These are phyloP conservation scores for Aphelinus atriplicis DNA, from an alignment of 1,140 invertebrate genomes.

Conservation along the genomic window DNA sequence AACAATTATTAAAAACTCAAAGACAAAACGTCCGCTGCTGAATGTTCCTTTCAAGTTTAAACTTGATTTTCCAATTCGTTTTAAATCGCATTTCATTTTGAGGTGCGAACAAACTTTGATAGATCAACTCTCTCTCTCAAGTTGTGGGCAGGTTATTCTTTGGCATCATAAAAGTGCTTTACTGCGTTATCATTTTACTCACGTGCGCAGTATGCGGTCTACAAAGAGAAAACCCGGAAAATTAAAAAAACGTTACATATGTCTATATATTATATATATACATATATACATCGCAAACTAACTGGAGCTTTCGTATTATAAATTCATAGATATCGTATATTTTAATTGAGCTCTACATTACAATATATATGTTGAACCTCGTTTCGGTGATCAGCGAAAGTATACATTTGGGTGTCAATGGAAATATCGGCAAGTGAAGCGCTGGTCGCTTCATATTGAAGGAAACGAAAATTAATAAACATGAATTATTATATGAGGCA, in stretches of 20 bases:
- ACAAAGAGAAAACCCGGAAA: neutral
- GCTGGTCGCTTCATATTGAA: conserved; percentile 26
- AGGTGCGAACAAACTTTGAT: too few relatives aligned
- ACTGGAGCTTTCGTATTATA: neutral
- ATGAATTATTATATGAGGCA: too few relatives aligned
- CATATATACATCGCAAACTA: neutral
- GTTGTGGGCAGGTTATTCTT: conserved; percentile 1
- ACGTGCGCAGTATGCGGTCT: neutral
- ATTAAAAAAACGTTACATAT: conserved; percentile 15
- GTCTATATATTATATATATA: conserved; percentile 14
- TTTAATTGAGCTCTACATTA: too few relatives aligned
- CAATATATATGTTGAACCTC: too few relatives aligned
- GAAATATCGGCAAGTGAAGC: conserved; percentile 14
- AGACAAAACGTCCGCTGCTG: conserved; percentile 1
- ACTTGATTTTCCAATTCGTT: neutral
- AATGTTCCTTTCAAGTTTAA: conserved; percentile 5
- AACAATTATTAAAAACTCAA: neutral
- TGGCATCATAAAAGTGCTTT: conserved; percentile 23
- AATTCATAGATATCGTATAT: neutral
- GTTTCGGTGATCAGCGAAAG: too few relatives aligned
- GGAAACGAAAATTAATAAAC: neutral
- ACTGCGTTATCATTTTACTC: neutral
- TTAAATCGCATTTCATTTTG: too few relatives aligned
- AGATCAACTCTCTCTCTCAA: too few relatives aligned
- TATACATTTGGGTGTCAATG: too few relatives aligned